Conservation (phyloP, 2,888 invertebrate genomes). For the Leucophora obtusa region DNA sequence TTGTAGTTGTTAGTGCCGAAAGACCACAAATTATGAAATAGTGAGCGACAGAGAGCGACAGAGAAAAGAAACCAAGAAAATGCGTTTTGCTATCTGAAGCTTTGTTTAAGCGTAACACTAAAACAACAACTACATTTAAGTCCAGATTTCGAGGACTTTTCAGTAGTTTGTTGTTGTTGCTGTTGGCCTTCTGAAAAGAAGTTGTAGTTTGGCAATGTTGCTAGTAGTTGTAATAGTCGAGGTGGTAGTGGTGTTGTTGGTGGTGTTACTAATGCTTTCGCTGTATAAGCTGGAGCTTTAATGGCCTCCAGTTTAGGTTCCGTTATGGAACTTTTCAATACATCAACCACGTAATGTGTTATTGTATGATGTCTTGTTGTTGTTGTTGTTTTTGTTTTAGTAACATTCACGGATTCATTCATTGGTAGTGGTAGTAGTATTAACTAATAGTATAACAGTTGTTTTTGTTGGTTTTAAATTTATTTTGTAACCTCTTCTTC, state of each 20-base stretch:
- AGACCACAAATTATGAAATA: background rate
- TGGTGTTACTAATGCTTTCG: constrained; percentile 39
- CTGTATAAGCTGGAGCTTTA: background rate
- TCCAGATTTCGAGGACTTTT: constrained; percentile 12
- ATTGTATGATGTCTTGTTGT: constrained; percentile 34
- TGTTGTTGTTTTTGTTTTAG: constrained; percentile 58
- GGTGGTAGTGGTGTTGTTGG: constrained; percentile 29
- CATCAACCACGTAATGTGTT: constrained; percentile 40
- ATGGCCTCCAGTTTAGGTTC: background rate
- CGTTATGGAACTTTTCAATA: background rate
- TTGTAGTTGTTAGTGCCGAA: background rate
- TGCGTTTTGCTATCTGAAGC: constrained; percentile 60
- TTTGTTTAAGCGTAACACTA: constrained; percentile 40
- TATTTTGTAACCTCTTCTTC: background rate
- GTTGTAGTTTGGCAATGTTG: background rate
- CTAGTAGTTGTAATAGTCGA: constrained; percentile 3
- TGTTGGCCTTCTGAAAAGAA: background rate
- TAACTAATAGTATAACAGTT: background rate
- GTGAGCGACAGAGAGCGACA: background rate
- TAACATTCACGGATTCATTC: constrained; percentile 64
- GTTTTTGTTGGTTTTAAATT: background rate
- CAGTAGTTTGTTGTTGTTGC: background rate
- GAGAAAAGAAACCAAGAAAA: constrained; percentile 22
- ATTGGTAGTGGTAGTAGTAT: constrained; percentile 59
- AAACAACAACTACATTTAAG: constrained; percentile 53